Conservation (phyloP, 2,888 invertebrate genomes). For the Leptopilina syphax region DNA sequence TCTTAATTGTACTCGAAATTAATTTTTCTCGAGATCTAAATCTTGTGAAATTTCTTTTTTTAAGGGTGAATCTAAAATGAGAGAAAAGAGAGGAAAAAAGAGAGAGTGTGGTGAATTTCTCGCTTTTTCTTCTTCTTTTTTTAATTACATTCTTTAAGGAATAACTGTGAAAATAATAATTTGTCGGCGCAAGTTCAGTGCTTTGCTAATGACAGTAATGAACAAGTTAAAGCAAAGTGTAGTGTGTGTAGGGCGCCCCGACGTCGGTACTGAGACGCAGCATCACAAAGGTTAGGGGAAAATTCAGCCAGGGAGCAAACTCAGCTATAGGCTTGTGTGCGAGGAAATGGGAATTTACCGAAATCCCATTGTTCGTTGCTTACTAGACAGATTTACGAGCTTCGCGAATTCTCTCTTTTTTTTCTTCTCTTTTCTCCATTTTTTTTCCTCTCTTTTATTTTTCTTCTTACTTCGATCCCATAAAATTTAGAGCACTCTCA, state of each 20-base stretch:
- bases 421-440: neutral
- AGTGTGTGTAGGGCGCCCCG: neutral
- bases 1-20: too few species aligned
- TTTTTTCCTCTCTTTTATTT: slow-evolving; percentile 7
- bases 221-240: slow-evolving; percentile 28
- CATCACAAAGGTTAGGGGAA: slow-evolving; percentile 35
- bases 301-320: slow-evolving; percentile 24
- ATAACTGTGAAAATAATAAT: slow-evolving; percentile 27
- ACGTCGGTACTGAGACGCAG: slow-evolving; percentile 26
- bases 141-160: neutral
- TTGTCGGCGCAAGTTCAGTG: slow-evolving; percentile 27
- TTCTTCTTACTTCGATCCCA: slow-evolving; percentile 33
- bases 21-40: too few species aligned
- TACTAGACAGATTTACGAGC: slow-evolving; percentile 38
- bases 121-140: too few species aligned
- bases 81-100: too few species aligned
- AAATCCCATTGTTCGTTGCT: slow-evolving; percentile 37
- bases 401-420: slow-evolving; percentile 3
- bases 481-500: slow-evolving; percentile 39
- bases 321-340: slow-evolving; percentile 21
- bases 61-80: too few species aligned
- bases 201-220: slow-evolving; percentile 38
- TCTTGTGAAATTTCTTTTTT: too few species aligned
- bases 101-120: too few species aligned
- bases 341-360: slow-evolving; percentile 41